Conservation (phyloP, 2,888 invertebrate genomes). For the Heliconius ethilla region DNA sequence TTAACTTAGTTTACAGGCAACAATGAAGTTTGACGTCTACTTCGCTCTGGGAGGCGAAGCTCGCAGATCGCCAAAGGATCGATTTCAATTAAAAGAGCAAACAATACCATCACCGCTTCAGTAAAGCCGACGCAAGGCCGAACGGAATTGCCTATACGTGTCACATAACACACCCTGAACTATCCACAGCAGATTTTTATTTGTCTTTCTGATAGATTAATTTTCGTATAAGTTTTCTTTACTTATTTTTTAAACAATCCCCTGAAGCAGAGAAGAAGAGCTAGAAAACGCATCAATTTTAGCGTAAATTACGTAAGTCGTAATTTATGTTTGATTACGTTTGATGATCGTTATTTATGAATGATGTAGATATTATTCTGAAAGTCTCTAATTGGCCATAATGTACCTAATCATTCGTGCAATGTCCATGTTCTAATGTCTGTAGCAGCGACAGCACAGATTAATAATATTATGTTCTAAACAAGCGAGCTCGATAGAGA, state of each 20-base stretch:
- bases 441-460: conserved; percentile 10
- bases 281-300: no score
- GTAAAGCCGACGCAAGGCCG: conserved; percentile 54
- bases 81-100: conserved; percentile 73
- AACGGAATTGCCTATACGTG: conserved; percentile 50
- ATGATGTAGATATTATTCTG: not conserved
- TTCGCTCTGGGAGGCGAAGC: conserved; percentile 46
- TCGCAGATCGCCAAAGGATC: conserved; percentile 60
- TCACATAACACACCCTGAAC: conserved; percentile 40
- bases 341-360: no score
- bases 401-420: not conserved
- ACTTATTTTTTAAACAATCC: not conserved
- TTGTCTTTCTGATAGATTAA: conserved; percentile 27
- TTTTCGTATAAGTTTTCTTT: conserved; percentile 5
- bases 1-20: conserved; percentile 27
- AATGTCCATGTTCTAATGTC: conserved; percentile 1
- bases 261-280: not conserved
- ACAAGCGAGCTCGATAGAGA: conserved; percentile 16
- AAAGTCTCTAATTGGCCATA: conserved; percentile 9
- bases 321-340: no score
- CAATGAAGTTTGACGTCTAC: conserved; percentile 30
- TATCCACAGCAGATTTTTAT: conserved; percentile 29
- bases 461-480: conserved; percentile 10
- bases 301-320: not conserved
- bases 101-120: conserved; percentile 63